Percentiles rank a stretch among this genome's conserved stretches.
Evolutionary conservation across 2,797 vertebrate species (phyloP).

Genomic region (Clarias pachynema): DNA sequence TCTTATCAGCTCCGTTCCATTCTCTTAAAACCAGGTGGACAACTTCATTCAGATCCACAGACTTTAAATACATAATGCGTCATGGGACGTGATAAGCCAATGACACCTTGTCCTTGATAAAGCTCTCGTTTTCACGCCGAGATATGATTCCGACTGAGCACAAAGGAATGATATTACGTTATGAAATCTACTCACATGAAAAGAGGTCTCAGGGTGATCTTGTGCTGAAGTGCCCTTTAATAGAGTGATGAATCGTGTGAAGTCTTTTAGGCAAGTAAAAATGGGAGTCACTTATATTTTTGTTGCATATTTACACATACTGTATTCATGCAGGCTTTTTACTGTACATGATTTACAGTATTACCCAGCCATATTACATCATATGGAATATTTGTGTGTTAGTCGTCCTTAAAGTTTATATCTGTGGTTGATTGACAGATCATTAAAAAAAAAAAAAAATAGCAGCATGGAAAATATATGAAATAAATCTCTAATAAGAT

Average conservation of each 20-base stretch:
- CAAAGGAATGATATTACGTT: slow-evolving; percentile 34
- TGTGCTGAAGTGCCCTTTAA: slow-evolving; percentile 66
- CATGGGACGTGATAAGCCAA: slow-evolving; percentile 45
- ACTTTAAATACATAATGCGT: slow-evolving; percentile 40
- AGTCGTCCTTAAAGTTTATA: neutral
- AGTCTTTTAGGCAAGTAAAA: neutral
- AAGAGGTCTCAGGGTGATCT: slow-evolving; percentile 45
- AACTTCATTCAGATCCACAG: slow-evolving; percentile 45
- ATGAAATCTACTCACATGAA: neutral
- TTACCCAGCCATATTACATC: neutral
- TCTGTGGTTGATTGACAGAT: neutral
- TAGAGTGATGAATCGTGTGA: slow-evolving; percentile 50
- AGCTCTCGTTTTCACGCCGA: slow-evolving; percentile 1
- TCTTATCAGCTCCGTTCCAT: slow-evolving; percentile 36
- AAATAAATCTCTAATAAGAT: too few species aligned
- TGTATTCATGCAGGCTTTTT: neutral
- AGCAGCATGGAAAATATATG: neutral
- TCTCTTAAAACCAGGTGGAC: slow-evolving; percentile 43
- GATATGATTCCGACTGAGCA: slow-evolving; percentile 28
- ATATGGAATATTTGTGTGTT: neutral
- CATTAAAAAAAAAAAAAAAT: neutral
- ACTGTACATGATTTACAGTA: neutral
- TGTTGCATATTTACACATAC: neutral
- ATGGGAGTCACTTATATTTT: neutral
- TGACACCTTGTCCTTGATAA: slow-evolving; percentile 40